Conservation (phyloP, 37 sponge, comb jelly and placozoan genomes). For the Agelas oroides region DNA sequence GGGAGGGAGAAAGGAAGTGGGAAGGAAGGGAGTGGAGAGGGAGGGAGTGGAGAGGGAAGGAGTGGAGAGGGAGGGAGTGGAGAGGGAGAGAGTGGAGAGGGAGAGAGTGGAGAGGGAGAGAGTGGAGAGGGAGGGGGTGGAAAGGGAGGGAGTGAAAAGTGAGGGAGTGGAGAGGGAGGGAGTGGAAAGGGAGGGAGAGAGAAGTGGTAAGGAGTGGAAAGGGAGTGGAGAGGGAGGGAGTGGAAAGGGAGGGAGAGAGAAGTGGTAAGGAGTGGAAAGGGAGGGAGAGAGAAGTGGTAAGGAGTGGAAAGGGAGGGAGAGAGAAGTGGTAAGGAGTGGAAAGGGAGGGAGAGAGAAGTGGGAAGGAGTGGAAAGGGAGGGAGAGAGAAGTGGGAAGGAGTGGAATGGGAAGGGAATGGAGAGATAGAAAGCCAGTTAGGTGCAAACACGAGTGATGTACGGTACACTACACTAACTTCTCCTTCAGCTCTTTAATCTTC, state of each 20-base stretch:
- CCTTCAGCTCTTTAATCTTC: conserved; percentile 58
- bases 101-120: neutral
- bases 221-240: conserved; percentile 5
- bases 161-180: neutral
- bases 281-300: neutral
- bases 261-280: neutral
- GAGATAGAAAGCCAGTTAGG: neutral
- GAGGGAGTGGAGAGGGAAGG: conserved; percentile 1
- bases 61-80: neutral
- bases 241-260: neutral
- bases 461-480: conserved; percentile 37
- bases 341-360: neutral
- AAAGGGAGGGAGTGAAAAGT: neutral
- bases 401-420: neutral
- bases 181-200: too few relatives aligned
- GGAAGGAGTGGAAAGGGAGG: too few relatives aligned
- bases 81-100: neutral
- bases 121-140: neutral
- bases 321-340: neutral
- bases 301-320: neutral
- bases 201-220: too few relatives aligned
- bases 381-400: too few relatives aligned
- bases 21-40: neutral
- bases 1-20: neutral
- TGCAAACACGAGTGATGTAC: neutral